These are phyloP conservation scores for Xanthorhoe designata DNA, from an alignment of 2,888 invertebrate genomes.

Conservation along the genomic window DNA sequence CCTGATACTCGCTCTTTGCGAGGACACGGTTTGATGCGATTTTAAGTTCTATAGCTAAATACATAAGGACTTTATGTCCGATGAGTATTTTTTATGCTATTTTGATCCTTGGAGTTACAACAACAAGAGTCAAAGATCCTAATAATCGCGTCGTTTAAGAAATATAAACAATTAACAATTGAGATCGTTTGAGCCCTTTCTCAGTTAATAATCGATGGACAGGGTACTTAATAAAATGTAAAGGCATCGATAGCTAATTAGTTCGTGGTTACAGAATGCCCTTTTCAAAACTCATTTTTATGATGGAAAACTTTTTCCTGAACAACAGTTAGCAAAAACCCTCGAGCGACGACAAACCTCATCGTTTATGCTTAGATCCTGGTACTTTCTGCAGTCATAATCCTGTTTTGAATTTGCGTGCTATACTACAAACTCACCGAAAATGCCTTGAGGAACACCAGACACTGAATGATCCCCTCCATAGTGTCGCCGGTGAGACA, in stretches of 20 bases:
- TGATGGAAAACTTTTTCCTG: background rate
- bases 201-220: constrained; percentile 46
- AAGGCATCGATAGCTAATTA: constrained; percentile 36
- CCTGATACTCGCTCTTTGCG: constrained; percentile 51
- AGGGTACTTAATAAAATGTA: constrained; percentile 36
- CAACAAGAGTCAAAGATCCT: constrained; percentile 28
- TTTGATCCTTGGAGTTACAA: background rate
- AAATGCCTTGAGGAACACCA: constrained; percentile 96
- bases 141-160: constrained; percentile 49
- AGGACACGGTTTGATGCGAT: constrained; percentile 40
- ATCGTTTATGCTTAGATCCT: background rate
- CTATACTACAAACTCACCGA: constrained; percentile 89
- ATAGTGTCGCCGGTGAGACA: constrained; percentile 96
- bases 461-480: constrained; percentile 97
- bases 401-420: no score
- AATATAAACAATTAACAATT: constrained; percentile 55
- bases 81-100: background rate
- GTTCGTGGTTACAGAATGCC: constrained; percentile 11
- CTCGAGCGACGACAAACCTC: background rate
- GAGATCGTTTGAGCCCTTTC: constrained; percentile 48
- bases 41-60: constrained; percentile 53
- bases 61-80: constrained; percentile 45
- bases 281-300: background rate
- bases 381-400: background rate
- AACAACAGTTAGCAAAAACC: background rate